These are phyloP conservation scores for Cladopsammia gracilis DNA, from an alignment of 64 coral and sea anemone genomes.

Conservation along the genomic window DNA sequence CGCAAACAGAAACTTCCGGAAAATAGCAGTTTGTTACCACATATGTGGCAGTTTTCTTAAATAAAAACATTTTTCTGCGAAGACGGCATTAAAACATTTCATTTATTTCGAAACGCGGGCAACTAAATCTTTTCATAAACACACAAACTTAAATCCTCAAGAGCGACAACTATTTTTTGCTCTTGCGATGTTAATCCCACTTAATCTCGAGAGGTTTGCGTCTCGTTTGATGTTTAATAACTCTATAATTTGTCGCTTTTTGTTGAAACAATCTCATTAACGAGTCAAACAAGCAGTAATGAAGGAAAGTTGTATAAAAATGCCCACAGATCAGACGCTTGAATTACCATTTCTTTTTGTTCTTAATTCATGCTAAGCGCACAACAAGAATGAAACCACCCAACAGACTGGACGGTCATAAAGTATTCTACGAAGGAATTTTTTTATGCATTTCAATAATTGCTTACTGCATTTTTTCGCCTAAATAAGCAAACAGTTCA, in stretches of 20 bases:
- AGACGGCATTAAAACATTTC: neutral
- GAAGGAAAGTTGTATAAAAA: neutral
- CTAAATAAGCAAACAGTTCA: neutral
- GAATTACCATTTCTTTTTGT: neutral
- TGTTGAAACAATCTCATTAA: constrained; percentile 14
- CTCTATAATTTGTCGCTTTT: neutral
- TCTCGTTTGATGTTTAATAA: constrained; percentile 13
- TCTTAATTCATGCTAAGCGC: neutral
- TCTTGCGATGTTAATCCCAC: neutral
- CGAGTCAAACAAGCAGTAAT: neutral
- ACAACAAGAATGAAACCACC: neutral
- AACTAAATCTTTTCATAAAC: neutral
- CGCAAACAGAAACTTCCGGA: neutral
- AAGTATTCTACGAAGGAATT: neutral
- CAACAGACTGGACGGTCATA: no score
- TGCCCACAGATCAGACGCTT: neutral
- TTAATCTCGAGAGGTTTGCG: constrained; percentile 31
- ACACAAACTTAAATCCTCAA: neutral
- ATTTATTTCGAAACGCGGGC: neutral
- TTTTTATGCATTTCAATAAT: neutral
- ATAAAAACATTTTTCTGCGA: neutral
- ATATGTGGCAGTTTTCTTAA: neutral
- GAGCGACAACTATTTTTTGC: neutral
- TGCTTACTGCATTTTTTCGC: neutral
- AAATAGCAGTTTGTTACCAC: neutral